Conservation (phyloP, 2,113 vertebrate species). For the Gallinago jamesoni region DNA sequence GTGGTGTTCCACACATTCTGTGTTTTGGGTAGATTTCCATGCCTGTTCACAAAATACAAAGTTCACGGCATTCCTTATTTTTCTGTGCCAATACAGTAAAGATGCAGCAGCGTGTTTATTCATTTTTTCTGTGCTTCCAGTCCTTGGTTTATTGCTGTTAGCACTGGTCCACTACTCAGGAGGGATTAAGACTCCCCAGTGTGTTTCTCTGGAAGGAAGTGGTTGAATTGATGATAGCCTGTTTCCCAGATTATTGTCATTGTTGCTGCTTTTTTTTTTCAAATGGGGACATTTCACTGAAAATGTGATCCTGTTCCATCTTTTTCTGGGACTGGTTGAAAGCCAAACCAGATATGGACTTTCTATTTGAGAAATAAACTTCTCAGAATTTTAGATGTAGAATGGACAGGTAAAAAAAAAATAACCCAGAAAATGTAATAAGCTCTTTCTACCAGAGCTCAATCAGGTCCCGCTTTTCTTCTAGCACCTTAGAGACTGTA, state of each 20-base stretch:
- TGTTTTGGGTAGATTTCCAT: background rate
- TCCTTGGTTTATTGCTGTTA: background rate
- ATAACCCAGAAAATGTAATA: background rate
- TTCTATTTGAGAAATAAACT: background rate
- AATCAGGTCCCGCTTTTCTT: background rate
- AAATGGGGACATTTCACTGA: background rate
- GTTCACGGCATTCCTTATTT: background rate
- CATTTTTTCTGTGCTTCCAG: background rate
- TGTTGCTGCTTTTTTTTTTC: background rate
- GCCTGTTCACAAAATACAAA: background rate
- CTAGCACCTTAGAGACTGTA: background rate
- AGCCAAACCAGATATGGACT: background rate
- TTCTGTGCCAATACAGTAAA: background rate
- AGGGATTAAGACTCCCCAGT: background rate
- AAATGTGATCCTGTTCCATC: background rate
- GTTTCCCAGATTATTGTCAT: background rate
- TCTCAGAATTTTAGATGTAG: background rate
- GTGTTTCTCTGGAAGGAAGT: background rate
- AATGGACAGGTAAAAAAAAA: background rate
- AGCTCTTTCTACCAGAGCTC: background rate
- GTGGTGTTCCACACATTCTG: background rate
- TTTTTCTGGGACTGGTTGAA: background rate
- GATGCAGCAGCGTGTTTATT: background rate
- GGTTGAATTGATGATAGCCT: background rate
- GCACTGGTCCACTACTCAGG: background rate